Conservation (phyloP, 2,888 invertebrate genomes). For the Aquatica leii region DNA sequence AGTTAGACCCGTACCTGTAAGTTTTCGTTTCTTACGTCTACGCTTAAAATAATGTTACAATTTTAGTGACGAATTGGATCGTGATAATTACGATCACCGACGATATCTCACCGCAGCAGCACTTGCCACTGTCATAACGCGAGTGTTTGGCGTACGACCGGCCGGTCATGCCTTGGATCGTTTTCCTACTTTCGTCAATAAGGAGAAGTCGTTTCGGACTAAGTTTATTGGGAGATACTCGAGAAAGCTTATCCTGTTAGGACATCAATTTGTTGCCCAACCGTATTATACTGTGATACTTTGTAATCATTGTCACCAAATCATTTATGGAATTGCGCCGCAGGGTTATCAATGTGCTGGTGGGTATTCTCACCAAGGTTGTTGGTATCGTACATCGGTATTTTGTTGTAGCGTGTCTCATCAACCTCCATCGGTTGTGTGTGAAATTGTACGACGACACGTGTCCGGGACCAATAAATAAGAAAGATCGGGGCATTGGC, state of each 20-base stretch:
- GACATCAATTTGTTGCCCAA: constrained; percentile 89
- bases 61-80: constrained; percentile 69
- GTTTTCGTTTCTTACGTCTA: constrained; percentile 47
- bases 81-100: constrained; percentile 67
- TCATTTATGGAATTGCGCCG: constrained; percentile 95
- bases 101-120: constrained; percentile 79
- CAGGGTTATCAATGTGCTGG: constrained; percentile 96
- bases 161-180: constrained; percentile 72
- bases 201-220: constrained; percentile 79
- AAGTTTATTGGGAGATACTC: constrained; percentile 71
- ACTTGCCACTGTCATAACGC: constrained; percentile 80
- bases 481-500: constrained; percentile 56
- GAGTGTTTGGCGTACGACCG: constrained; percentile 76
- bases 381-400: constrained; percentile 8
- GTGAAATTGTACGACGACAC: constrained; percentile 59
- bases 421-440: constrained; percentile 59
- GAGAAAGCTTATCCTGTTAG: constrained; percentile 80
- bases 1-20: constrained; percentile 74
- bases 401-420: constrained; percentile 54
- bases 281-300: constrained; percentile 89
- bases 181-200: constrained; percentile 84
- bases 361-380: constrained; percentile 53
- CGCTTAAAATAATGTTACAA: no score
- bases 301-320: constrained; percentile 92
- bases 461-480: constrained; percentile 59